These are phyloP conservation scores for Rhinogobio ventralis DNA, from an alignment of 2,797 vertebrate species.

Conservation along the genomic window DNA sequence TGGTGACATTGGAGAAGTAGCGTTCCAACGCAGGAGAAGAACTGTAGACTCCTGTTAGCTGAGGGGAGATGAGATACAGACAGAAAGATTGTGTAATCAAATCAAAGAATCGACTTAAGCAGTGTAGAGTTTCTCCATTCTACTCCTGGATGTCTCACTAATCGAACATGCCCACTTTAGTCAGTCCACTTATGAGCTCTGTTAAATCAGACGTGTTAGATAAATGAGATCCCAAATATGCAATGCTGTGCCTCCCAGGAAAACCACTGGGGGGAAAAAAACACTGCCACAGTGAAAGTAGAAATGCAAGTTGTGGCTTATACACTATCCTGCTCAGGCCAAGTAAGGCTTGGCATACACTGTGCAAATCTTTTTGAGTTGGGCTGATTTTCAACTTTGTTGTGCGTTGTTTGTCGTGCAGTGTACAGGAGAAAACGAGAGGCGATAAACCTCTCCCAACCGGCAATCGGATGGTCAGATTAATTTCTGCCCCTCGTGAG, in stretches of 20 bases:
- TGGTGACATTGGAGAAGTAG: slow-evolving; percentile 16
- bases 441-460: too few relatives aligned
- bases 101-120: not conserved
- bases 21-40: slow-evolving; percentile 44
- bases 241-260: not conserved
- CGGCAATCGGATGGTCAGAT: too few relatives aligned
- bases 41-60: slow-evolving; percentile 29
- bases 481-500: too few relatives aligned
- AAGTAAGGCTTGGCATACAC: not conserved
- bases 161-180: too few relatives aligned
- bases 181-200: not conserved
- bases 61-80: not conserved
- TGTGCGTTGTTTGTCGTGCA: too few relatives aligned
- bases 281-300: not conserved
- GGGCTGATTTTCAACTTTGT: too few relatives aligned
- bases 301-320: not conserved
- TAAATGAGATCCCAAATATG: slow-evolving; percentile 5
- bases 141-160: too few relatives aligned
- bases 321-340: too few relatives aligned
- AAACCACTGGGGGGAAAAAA: not conserved
- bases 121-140: not conserved
- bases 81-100: not conserved
- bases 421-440: too few relatives aligned
- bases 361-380: too few relatives aligned
- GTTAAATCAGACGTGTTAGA: not conserved